phyloP scores from a whole-genome alignment of 2,888 invertebrate species.

The Polyploca ridens region DNA sequence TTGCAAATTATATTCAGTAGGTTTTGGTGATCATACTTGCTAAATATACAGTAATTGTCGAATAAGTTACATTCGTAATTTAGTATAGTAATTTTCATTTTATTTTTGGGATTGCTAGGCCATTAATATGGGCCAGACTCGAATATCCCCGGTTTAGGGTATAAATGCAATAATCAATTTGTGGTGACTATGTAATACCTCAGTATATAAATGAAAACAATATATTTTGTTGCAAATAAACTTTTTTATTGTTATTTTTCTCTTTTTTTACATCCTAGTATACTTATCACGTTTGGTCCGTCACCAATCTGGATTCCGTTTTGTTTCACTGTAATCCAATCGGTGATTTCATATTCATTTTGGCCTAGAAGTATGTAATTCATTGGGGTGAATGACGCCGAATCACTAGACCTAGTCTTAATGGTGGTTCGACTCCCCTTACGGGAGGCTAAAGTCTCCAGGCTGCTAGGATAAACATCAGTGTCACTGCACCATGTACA shows the following conservation, averaged over 20 bases:
- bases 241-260: conserved; percentile 48
- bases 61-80: not conserved
- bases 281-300: conserved; percentile 18
- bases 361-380: conserved; percentile 22
- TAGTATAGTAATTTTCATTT: not conserved
- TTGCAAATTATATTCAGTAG: not conserved
- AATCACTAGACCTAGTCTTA: not conserved
- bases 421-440: conserved; percentile 35
- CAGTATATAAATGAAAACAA: conserved; percentile 19
- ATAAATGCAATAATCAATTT: not conserved
- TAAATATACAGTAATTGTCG: not conserved
- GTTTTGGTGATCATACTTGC: not conserved
- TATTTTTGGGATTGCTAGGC: too few relatives aligned
- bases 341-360: conserved; percentile 21
- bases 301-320: conserved; percentile 25
- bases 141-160: too few relatives aligned
- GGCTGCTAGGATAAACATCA: conserved; percentile 54
- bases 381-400: conserved; percentile 26
- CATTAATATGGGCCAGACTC: too few relatives aligned
- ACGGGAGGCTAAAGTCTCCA: conserved; percentile 32
- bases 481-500: conserved; percentile 34
- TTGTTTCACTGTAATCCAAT: conserved; percentile 34
- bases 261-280: conserved; percentile 39
- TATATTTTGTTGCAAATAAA: conserved; percentile 50
- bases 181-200: conserved; percentile 10